A percentile compares a stretch with the other conserved stretches of the same genome.
phyloP scores from a whole-genome alignment of 2,797 vertebrate genomes.

The Benthosema pterotum region DNA sequence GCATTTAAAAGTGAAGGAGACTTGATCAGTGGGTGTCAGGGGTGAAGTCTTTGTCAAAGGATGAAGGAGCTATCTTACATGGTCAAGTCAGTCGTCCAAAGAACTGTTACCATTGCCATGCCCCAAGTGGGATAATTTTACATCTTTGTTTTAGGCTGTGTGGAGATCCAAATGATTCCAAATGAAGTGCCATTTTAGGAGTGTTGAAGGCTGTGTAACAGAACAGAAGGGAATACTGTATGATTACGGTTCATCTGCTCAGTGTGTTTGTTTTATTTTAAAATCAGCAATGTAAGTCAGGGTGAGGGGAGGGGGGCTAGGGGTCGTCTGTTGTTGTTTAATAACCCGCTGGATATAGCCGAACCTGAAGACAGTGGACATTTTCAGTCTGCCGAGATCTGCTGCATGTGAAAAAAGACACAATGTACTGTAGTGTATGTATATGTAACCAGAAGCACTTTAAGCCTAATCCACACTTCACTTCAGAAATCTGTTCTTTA shows the following conservation, averaged over 20 bases:
- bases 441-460: conserved; percentile 19
- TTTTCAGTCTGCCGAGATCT: conserved; percentile 13
- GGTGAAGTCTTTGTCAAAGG: neutral
- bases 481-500: too few species aligned
- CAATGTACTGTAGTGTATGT: conserved; percentile 3
- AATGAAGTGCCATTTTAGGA: neutral
- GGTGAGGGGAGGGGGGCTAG: neutral
- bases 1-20: neutral
- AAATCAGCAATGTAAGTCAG: neutral
- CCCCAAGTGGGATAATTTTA: conserved; percentile 11
- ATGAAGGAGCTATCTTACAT: conserved; percentile 8
- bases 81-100: conserved; percentile 13
- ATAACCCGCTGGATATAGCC: conserved; percentile 35
- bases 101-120: conserved; percentile 10
- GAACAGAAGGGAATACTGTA: neutral
- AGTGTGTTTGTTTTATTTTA: neutral
- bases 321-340: conserved; percentile 1
- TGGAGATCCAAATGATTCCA: neutral
- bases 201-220: conserved; percentile 5
- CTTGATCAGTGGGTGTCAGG: too few species aligned
- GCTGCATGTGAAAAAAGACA: conserved; percentile 6
- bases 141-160: neutral
- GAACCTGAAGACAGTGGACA: conserved; percentile 23
- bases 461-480: neutral
- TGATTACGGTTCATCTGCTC: neutral